phyloP scores from a whole-genome alignment of 2,888 invertebrate genomes.

The Gymnoscelis rufifasciata region DNA sequence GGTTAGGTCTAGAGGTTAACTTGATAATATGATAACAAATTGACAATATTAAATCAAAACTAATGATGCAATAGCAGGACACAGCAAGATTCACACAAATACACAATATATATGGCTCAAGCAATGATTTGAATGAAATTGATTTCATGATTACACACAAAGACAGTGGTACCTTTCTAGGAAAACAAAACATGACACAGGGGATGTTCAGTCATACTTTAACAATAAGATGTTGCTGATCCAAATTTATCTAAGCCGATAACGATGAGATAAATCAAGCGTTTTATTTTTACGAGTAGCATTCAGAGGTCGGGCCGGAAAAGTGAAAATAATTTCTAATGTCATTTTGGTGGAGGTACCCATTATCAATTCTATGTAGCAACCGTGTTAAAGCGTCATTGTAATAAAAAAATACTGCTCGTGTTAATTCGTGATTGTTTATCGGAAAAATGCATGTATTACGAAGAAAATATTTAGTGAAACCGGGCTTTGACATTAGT shows the following conservation, averaged over 20 bases:
- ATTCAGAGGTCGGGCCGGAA: constrained; percentile 28
- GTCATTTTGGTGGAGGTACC: neutral
- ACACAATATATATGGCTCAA: constrained; percentile 9
- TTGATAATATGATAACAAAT: constrained; percentile 31
- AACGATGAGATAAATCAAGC: constrained; percentile 59
- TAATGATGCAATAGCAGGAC: constrained; percentile 32
- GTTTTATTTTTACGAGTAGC: constrained; percentile 37
- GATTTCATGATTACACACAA: constrained; percentile 18
- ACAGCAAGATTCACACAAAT: neutral
- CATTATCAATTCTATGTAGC: too few relatives aligned
- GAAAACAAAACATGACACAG: constrained; percentile 61
- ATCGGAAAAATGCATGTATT: constrained; percentile 43
- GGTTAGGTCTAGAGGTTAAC: constrained; percentile 44
- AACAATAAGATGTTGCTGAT: constrained; percentile 55
- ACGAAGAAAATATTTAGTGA: constrained; percentile 52
- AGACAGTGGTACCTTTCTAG: constrained; percentile 62
- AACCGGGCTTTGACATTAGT: constrained; percentile 74
- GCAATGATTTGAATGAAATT: constrained; percentile 20
- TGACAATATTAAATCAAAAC: constrained; percentile 7
- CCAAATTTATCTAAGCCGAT: constrained; percentile 62
- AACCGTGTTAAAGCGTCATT: neutral
- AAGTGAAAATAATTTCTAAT: constrained; percentile 8
- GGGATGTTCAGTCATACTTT: constrained; percentile 36
- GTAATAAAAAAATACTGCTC: too few relatives aligned
- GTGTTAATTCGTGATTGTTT: constrained; percentile 26